Evolutionary conservation across 2,113 vertebrate genomes (phyloP).

Genomic region (Balaeniceps rex): DNA sequence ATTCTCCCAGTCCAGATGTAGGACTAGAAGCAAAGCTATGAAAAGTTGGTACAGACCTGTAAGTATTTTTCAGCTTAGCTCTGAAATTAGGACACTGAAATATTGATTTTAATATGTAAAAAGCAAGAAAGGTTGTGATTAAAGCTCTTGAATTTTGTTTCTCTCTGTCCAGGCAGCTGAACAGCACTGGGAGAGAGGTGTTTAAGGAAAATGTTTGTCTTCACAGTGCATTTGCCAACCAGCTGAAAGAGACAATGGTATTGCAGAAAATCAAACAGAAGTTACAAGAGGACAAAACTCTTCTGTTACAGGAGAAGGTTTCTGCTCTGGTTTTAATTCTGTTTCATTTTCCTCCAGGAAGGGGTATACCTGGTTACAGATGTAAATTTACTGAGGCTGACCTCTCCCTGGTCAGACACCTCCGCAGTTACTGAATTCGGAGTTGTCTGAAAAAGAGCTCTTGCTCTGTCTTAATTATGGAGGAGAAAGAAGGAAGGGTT

Average conservation of each 20-base stretch:
- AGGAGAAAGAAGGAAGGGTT: not conserved
- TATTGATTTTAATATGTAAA: not conserved
- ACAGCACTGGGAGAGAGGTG: conserved; percentile 73
- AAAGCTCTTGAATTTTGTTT: not conserved
- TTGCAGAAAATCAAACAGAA: conserved; percentile 68
- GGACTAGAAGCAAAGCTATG: not conserved
- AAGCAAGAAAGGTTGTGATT: not conserved
- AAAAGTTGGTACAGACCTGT: not conserved
- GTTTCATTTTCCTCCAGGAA: not conserved
- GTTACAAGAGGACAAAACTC: conserved; percentile 67
- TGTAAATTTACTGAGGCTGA: not conserved
- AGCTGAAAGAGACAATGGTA: conserved; percentile 73
- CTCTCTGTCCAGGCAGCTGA: conserved; percentile 74
- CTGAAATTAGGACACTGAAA: not conserved
- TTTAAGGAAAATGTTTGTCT: conserved; percentile 82
- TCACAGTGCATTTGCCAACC: conserved; percentile 72
- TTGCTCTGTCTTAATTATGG: not conserved
- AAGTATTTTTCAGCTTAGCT: not conserved
- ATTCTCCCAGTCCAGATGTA: not conserved
- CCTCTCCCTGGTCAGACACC: not conserved
- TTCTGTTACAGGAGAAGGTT: conserved; percentile 80
- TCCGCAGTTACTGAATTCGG: not conserved
- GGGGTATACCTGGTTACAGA: not conserved
- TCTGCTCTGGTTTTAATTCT: not conserved
- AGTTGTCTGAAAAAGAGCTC: not conserved